Percentiles rank a stretch among this genome's conserved stretches.
These are phyloP conservation scores for Paracanthobrama guichenoti DNA, from an alignment of 2,113 vertebrate genomes.

Conservation along the genomic window DNA sequence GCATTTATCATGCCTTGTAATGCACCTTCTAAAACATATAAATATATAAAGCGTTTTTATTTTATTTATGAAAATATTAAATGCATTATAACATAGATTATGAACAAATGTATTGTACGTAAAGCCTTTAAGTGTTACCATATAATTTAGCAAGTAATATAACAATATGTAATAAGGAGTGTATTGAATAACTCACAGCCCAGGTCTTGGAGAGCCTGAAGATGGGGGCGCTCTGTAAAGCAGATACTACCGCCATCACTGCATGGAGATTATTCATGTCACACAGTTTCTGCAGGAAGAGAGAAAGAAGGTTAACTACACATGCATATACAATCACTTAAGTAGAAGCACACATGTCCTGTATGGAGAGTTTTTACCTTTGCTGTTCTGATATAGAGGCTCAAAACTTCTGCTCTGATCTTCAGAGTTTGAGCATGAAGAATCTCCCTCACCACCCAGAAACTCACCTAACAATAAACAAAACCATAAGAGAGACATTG, in stretches of 20 bases:
- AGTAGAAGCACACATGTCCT: background rate
- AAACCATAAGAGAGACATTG: slow-evolving; percentile 10
- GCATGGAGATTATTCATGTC: slow-evolving; percentile 98
- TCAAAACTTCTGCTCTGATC: slow-evolving; percentile 97
- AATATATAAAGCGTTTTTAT: too few relatives aligned
- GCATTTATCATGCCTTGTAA: too few relatives aligned
- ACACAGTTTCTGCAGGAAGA: slow-evolving; percentile 86
- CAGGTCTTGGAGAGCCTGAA: slow-evolving; percentile 96
- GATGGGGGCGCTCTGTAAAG: slow-evolving; percentile 94
- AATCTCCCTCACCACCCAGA: slow-evolving; percentile 99
- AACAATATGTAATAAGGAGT: background rate
- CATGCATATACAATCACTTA: too few relatives aligned
- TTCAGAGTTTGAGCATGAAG: slow-evolving; percentile 97
- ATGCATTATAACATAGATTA: too few relatives aligned
- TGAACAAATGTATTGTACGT: too few relatives aligned
- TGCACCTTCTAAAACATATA: too few relatives aligned
- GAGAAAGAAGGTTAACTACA: slow-evolving; percentile 11
- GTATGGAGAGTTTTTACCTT: slow-evolving; percentile 81
- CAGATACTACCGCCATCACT: slow-evolving; percentile 96
- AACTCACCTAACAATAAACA: slow-evolving; percentile 83
- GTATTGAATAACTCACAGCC: slow-evolving; percentile 86
- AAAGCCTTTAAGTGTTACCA: too few relatives aligned
- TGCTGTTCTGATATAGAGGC: slow-evolving; percentile 97
- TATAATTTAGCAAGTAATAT: background rate
- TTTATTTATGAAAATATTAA: too few relatives aligned